A percentile compares a stretch with the other conserved stretches of the same genome.
Evolutionary conservation across 2,113 vertebrate genomes (phyloP).

Genomic region (Coptodon rendalli): DNA sequence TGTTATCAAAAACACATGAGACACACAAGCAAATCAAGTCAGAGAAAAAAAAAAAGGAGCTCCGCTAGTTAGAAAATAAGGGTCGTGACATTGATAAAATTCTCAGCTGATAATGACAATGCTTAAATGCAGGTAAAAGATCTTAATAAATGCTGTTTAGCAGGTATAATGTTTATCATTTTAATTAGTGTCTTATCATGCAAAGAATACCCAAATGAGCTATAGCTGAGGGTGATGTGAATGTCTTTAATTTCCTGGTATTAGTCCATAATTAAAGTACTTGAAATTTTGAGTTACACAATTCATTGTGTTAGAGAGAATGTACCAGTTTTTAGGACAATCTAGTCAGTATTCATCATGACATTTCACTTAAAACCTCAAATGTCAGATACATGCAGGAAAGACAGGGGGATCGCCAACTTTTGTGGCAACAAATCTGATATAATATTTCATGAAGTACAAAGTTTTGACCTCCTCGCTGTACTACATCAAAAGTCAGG

Average conservation of each 20-base stretch:
- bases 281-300: not conserved
- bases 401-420: not conserved
- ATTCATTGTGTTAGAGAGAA: not conserved
- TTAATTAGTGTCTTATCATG: not conserved
- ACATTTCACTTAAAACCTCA: not conserved
- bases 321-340: not conserved
- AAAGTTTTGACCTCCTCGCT: not conserved
- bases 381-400: not conserved
- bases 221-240: not conserved
- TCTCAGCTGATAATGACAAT: not conserved
- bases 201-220: not conserved
- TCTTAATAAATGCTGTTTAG: not conserved
- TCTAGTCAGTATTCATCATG: not conserved
- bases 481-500: not conserved
- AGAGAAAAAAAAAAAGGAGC: not conserved
- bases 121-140: not conserved
- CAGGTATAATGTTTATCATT: not conserved
- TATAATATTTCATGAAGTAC: not conserved
- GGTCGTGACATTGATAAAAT: not conserved
- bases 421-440: not conserved
- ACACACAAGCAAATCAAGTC: not conserved
- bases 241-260: not conserved
- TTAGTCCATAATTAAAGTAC: not conserved
- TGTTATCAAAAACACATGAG: not conserved
- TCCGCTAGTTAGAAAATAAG: not conserved